Base-by-base conservation (phyloP, 2,113 vertebrate genomes). In the Eolophus roseicapilla region DNA sequence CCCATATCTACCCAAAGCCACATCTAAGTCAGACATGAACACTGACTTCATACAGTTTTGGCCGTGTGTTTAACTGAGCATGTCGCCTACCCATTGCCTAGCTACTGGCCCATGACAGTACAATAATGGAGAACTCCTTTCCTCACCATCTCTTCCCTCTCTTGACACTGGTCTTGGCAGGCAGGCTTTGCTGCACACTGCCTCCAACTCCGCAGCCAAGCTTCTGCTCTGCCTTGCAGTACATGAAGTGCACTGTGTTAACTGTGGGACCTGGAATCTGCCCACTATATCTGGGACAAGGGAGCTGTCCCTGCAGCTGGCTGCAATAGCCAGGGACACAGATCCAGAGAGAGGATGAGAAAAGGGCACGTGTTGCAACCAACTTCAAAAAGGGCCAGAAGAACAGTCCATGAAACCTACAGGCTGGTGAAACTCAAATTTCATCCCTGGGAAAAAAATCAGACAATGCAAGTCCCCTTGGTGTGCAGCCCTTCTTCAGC, bases 321-420 rank as follows among this genome's bases (percentile, higher is more conserved):
- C n/a, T 49, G 29, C 28, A 55, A 31, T 11, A 63, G 13, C 43
- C 7, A 24, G 16, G 20, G 44, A 55, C 9, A 46, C 5, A 50
- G 53, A 74, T 21, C 0, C 3, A 27, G 21, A 46, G 52, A 52
- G 67, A 62, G 41, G 13, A 41, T 27, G 23, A 59, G 12, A 64
- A 46, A 60, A 46, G 49, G 10, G 7, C 13, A 18, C 1, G 0
- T 24, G 18, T 46, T 62, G 37, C 21, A n/a, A 13, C 0, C n/a
- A 8, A 18, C 13, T 31, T 68, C 25, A 50, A 31, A 75, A 80
- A 47, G 1, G 2, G 4, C 6, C 41, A 11, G 5, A 64, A 76
- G 31, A 53, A 10, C 8, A 39, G 17, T 25, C 28, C 4, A 1
- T 59, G 43, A 76, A 68, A 55, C 8, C 8, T n/a, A 13, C 16